Conservation (phyloP, 2,888 invertebrate genomes). For the Tachina fera region DNA sequence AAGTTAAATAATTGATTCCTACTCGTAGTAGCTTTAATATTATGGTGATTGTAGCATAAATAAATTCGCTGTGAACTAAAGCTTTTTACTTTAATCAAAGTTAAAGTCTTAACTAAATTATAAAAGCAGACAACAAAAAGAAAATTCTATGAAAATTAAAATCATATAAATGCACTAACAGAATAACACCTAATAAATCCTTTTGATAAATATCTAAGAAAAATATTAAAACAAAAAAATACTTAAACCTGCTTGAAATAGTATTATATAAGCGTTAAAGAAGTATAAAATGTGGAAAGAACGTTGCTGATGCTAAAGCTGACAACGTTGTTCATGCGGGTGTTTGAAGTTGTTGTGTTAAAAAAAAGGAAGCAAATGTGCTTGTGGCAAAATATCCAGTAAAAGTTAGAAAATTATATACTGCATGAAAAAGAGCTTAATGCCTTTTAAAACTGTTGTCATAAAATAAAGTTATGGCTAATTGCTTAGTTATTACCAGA, state of each 20-base stretch:
- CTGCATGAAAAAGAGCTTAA: slow-evolving; percentile 30
- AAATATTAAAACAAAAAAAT: slow-evolving; percentile 61
- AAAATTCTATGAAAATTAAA: slow-evolving; percentile 6
- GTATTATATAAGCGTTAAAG: slow-evolving; percentile 11
- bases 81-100: background rate
- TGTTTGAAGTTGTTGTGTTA: background rate
- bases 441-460: slow-evolving; percentile 63
- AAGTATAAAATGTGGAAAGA: background rate
- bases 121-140: slow-evolving; percentile 16
- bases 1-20: background rate
- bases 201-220: slow-evolving; percentile 68
- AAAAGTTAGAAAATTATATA: slow-evolving; percentile 2
- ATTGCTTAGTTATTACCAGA: slow-evolving; percentile 65
- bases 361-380: background rate
- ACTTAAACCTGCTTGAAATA: slow-evolving; percentile 41
- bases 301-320: background rate
- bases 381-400: background rate
- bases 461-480: slow-evolving; percentile 60
- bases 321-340: background rate
- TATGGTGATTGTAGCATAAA: background rate
- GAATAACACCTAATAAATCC: slow-evolving; percentile 70
- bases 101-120: slow-evolving; percentile 55
- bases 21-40: background rate
- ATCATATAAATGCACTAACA: slow-evolving; percentile 47
- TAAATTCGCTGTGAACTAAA: background rate